Conservation (phyloP, 2,113 vertebrate species). For the Clarias batrachus region DNA sequence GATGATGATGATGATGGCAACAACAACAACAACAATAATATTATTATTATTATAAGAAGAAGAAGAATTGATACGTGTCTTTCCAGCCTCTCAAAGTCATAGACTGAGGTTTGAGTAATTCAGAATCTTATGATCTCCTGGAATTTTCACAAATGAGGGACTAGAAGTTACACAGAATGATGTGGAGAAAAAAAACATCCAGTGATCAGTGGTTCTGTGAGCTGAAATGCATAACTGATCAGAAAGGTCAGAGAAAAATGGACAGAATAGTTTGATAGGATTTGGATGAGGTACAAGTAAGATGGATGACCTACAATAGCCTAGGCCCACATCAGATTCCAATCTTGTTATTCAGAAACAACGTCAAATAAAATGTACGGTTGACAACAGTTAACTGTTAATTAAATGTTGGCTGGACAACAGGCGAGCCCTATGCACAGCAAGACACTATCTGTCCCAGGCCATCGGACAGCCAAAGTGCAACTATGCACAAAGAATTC, state of each 20-base stretch:
- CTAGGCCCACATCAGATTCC: neutral
- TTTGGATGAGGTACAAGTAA: neutral
- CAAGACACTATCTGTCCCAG: neutral
- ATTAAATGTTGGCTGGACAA: neutral
- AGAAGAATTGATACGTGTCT: too few relatives aligned
- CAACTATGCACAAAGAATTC: neutral
- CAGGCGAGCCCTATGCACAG: neutral
- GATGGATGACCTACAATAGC: neutral
- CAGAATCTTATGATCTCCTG: neutral
- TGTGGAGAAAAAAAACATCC: neutral
- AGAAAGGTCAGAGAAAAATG: neutral
- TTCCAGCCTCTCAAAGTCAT: too few relatives aligned
- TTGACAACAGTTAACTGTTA: neutral
- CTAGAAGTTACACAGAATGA: neutral
- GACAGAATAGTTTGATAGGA: neutral
- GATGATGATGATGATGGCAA: too few relatives aligned
- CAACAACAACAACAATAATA: too few relatives aligned
- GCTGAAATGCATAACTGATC: neutral
- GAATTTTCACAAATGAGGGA: neutral
- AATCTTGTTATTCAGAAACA: neutral
- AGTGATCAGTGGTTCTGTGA: neutral
- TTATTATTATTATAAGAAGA: too few relatives aligned
- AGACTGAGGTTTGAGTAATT: neutral
- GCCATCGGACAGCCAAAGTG: neutral
- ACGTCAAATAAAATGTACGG: neutral